Conservation (phyloP, 1,140 invertebrate species). For the Bombus sibiricus region DNA sequence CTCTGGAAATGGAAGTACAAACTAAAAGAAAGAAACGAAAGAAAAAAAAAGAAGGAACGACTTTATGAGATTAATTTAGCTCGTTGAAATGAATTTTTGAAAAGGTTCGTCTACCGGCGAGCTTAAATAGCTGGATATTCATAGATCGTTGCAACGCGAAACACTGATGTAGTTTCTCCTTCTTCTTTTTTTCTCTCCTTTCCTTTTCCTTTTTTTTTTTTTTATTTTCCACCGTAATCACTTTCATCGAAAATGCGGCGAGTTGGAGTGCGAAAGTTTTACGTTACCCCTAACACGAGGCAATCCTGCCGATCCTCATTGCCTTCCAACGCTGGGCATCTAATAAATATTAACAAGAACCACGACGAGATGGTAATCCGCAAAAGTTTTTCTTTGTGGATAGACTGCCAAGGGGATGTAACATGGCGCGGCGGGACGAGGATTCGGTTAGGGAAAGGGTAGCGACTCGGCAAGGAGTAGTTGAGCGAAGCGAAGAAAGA, state of each 20-base stretch:
- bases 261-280: constrained; percentile 72
- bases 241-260: constrained; percentile 63
- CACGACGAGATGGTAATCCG: constrained; percentile 77
- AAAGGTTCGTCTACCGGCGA: background rate
- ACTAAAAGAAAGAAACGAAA: background rate
- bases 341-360: constrained; percentile 80
- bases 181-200: background rate
- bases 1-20: background rate
- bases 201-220: background rate
- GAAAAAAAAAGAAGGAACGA: background rate
- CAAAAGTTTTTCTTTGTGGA: constrained; percentile 72
- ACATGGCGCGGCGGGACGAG: constrained; percentile 15
- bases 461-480: constrained; percentile 45
- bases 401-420: constrained; percentile 64
- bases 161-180: constrained; percentile 19
- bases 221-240: constrained; percentile 62
- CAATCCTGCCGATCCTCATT: constrained; percentile 61
- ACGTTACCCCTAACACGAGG: constrained; percentile 51
- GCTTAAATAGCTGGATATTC: constrained; percentile 30
- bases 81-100: background rate
- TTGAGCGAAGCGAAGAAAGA: constrained; percentile 44
- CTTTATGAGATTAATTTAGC: constrained; percentile 11
- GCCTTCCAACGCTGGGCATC: constrained; percentile 62
- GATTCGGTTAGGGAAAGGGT: constrained; percentile 28
- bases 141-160: constrained; percentile 39